Conservation (phyloP, 2,113 vertebrate species). For the Lontra canadensis region DNA sequence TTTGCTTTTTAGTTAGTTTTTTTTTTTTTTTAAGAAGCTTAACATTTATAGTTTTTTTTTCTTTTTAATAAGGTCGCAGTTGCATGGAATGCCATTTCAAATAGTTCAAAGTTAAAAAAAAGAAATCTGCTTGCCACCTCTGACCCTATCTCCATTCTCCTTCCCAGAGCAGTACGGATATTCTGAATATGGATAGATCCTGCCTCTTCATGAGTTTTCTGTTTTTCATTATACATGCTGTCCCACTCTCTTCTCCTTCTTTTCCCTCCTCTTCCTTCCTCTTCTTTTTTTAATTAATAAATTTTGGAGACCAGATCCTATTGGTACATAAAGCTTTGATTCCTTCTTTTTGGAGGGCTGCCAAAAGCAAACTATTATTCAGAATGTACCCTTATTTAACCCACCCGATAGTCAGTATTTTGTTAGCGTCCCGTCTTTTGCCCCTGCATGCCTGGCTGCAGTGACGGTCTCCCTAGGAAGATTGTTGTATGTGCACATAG, state of each 20-base stretch:
- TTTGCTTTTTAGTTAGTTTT: background rate
- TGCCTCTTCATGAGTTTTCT: background rate
- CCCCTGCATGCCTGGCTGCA: no score
- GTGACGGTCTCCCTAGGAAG: accelerated
- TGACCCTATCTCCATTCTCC: no score
- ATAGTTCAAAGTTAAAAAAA: background rate
- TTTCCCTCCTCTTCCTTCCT: background rate
- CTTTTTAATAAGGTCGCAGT: background rate
- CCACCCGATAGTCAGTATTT: background rate
- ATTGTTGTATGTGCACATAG: background rate
- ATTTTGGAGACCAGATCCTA: background rate
- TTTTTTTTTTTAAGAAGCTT: background rate
- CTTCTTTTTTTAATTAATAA: background rate
- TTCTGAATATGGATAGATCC: background rate
- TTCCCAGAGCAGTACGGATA: background rate
- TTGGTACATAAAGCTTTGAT: background rate
- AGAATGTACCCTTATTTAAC: accelerated
- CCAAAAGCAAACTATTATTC: background rate
- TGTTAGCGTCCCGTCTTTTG: background rate
- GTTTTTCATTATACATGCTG: background rate
- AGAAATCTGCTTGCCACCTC: background rate
- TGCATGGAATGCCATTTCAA: background rate
- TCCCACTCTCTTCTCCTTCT: background rate
- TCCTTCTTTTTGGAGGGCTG: background rate
- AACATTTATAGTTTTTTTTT: background rate